A percentile compares a stretch with the other conserved stretches of the same genome.
These are phyloP conservation scores for Gopherus evgoodei DNA, from an alignment of 2,113 vertebrate genomes.

Conservation along the genomic window DNA sequence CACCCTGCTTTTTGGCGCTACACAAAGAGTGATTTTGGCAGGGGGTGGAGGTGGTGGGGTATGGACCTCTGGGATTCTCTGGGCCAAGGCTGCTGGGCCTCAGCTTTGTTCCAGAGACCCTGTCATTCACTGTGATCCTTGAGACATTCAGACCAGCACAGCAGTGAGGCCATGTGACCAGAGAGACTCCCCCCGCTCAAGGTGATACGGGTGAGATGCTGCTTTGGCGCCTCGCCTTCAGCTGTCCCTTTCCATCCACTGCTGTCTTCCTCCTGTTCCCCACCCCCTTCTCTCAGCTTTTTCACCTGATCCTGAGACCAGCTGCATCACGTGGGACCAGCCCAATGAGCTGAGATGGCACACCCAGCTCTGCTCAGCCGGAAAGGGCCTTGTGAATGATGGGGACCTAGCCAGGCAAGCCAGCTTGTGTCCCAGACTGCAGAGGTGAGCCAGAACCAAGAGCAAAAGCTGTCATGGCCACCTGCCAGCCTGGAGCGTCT, in stretches of 20 bases:
- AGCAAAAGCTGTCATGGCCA: rapidly evolving
- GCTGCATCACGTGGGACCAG: neutral
- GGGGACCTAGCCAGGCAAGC: neutral
- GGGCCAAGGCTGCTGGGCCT: too few relatives aligned
- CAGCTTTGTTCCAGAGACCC: too few relatives aligned
- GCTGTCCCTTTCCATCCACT: neutral
- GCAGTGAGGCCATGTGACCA: too few relatives aligned
- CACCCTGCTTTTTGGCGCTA: too few relatives aligned
- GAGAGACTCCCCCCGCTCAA: too few relatives aligned
- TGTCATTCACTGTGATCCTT: too few relatives aligned
- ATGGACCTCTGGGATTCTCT: too few relatives aligned
- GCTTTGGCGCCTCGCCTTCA: too few relatives aligned
- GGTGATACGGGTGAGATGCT: too few relatives aligned
- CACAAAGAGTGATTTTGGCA: too few relatives aligned
- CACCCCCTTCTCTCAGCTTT: neutral
- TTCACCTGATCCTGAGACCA: neutral
- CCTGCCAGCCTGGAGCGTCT: neutral
- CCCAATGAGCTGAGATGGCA: neutral
- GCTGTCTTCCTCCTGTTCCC: neutral
- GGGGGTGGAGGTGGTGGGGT: too few relatives aligned
- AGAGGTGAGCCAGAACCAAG: neutral
- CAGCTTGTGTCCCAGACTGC: neutral
- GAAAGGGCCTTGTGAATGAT: neutral
- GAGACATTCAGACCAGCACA: too few relatives aligned
- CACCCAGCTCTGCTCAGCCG: neutral